These are phyloP conservation scores for Neostethus bicornis DNA, from an alignment of 2,797 vertebrate species.

Conservation along the genomic window DNA sequence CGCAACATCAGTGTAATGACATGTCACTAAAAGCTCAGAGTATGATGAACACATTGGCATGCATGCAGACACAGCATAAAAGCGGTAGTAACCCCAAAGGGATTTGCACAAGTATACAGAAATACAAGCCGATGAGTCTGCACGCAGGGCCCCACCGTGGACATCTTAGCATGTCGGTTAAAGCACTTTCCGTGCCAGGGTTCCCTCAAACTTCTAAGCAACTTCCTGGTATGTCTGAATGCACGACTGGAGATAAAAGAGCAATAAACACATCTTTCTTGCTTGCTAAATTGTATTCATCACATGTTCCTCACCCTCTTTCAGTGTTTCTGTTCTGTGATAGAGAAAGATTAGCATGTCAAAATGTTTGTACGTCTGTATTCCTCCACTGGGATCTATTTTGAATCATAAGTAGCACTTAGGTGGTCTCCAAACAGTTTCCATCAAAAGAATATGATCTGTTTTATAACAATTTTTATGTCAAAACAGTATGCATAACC, in stretches of 20 bases:
- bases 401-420: constrained; percentile 12
- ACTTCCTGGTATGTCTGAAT: constrained; percentile 48
- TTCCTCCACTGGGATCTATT: constrained; percentile 10
- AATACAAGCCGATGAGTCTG: constrained; percentile 39
- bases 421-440: constrained; percentile 41
- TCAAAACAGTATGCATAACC: neutral
- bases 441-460: constrained; percentile 11
- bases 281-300: constrained; percentile 30
- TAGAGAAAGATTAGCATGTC: constrained; percentile 37
- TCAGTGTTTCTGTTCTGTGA: constrained; percentile 49
- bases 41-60: constrained; percentile 23
- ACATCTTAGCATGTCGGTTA: constrained; percentile 53
- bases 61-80: constrained; percentile 15
- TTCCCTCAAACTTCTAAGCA: constrained; percentile 46
- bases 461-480: constrained; percentile 19
- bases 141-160: constrained; percentile 37
- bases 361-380: constrained; percentile 45
- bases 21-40: constrained; percentile 44
- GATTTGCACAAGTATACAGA: constrained; percentile 25
- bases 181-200: constrained; percentile 46
- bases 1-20: constrained; percentile 59
- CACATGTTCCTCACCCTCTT: constrained; percentile 31
- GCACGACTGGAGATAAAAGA: constrained; percentile 68
- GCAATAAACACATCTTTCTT: constrained; percentile 49
- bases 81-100: constrained; percentile 37